These are phyloP conservation scores for Diorhabda carinulata DNA, from an alignment of 1,140 invertebrate species.

Conservation along the genomic window DNA sequence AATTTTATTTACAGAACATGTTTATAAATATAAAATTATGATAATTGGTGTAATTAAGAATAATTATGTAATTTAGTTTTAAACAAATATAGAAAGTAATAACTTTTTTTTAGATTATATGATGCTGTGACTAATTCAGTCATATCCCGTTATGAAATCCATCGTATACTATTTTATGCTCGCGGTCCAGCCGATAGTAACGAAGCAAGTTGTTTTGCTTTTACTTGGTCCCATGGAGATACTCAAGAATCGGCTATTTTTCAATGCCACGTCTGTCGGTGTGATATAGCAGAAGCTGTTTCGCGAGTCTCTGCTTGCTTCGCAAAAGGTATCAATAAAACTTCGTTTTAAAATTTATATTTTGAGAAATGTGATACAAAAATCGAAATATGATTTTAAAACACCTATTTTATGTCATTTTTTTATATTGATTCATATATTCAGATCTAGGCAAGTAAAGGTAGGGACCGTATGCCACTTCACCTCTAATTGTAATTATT, in stretches of 20 bases:
- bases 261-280: conserved; percentile 95
- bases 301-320: conserved; percentile 77
- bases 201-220: conserved; percentile 92
- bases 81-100: background rate
- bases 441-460: too few species aligned
- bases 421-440: too few species aligned
- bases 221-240: conserved; percentile 92
- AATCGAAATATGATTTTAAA: too few species aligned
- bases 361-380: too few species aligned
- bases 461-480: too few species aligned
- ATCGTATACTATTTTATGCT: conserved; percentile 92
- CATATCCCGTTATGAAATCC: conserved; percentile 86
- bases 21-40: background rate
- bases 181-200: conserved; percentile 78
- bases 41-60: background rate
- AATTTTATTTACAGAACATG: background rate
- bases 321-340: conserved; percentile 55
- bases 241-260: conserved; percentile 84
- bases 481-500: too few species aligned
- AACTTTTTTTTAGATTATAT: conserved; percentile 66
- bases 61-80: background rate
- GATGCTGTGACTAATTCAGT: conserved; percentile 79
- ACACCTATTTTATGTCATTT: too few species aligned
- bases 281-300: conserved; percentile 95
- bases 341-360: too few species aligned